These are phyloP conservation scores for Electrona antarctica DNA, from an alignment of 2,113 vertebrate species.

Conservation along the genomic window DNA sequence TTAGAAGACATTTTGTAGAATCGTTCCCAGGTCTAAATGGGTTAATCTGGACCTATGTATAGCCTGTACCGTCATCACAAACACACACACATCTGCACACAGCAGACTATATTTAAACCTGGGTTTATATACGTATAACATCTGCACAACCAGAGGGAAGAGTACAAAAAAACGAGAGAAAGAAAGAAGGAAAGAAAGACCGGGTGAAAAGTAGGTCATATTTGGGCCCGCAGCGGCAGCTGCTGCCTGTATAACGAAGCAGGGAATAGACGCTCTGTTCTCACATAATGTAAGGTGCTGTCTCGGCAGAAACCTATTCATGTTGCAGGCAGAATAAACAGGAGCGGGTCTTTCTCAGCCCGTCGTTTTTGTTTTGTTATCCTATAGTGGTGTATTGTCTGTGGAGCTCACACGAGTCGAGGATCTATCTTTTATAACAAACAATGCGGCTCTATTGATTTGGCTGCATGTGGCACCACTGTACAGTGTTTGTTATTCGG, in stretches of 20 bases:
- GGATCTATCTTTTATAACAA: too few species aligned
- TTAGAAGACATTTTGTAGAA: too few species aligned
- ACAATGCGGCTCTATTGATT: slow-evolving; percentile 37
- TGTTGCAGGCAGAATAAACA: slow-evolving; percentile 13
- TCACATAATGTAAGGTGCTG: slow-evolving; percentile 46
- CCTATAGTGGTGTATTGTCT: slow-evolving; percentile 13
- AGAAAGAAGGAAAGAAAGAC: too few species aligned
- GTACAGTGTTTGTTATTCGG: slow-evolving; percentile 15
- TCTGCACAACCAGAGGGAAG: slow-evolving; percentile 58
- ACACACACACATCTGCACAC: slow-evolving; percentile 69
- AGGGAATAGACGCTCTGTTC: slow-evolving; percentile 45
- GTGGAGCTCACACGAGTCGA: slow-evolving; percentile 8
- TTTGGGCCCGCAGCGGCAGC: slow-evolving; percentile 64
- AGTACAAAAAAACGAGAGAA: slow-evolving; percentile 58
- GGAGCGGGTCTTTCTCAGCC: background rate
- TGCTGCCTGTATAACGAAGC: slow-evolving; percentile 56
- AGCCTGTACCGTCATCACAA: slow-evolving; percentile 19
- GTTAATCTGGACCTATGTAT: too few species aligned
- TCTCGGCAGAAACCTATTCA: slow-evolving; percentile 54
- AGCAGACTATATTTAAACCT: slow-evolving; percentile 72
- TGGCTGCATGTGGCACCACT: too few species aligned
- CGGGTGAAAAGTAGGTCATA: slow-evolving; percentile 76
- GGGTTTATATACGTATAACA: slow-evolving; percentile 51
- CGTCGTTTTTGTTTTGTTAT: too few species aligned
- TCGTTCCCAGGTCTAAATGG: too few species aligned